These are phyloP conservation scores for Lamellibrachia luymesi DNA, from an alignment of 1,140 invertebrate species.

Conservation along the genomic window DNA sequence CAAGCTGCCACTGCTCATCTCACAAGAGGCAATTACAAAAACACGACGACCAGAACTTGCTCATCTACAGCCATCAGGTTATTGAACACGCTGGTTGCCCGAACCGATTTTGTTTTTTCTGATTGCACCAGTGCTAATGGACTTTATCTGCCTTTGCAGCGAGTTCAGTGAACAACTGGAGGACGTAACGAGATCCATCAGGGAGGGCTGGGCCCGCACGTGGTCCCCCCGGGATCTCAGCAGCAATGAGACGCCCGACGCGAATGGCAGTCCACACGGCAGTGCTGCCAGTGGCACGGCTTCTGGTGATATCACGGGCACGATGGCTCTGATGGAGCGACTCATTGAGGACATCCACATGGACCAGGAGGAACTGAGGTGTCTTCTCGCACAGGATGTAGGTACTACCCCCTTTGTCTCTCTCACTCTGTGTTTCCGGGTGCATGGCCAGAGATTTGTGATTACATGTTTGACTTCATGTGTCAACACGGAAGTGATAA, in stretches of 20 bases:
- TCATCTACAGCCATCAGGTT: neutral
- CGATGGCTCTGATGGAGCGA: neutral
- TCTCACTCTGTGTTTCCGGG: neutral
- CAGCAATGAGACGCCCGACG: neutral
- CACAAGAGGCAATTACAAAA: neutral
- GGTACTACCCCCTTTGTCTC: neutral
- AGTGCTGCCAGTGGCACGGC: neutral
- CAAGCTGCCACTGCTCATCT: neutral
- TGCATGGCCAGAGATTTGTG: too few species aligned
- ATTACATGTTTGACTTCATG: too few species aligned
- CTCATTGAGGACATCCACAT: neutral
- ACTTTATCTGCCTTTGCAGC: neutral
- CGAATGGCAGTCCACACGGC: neutral
- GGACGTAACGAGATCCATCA: neutral
- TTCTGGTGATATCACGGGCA: neutral
- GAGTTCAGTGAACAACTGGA: neutral
- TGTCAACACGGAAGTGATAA: too few species aligned
- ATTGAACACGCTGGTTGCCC: neutral
- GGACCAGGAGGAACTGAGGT: neutral
- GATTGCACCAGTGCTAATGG: neutral
- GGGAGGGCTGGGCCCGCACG: neutral
- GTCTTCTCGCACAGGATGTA: neutral
- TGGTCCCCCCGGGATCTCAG: neutral
- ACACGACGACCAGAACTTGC: neutral
- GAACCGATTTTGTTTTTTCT: neutral